phyloP scores from a whole-genome alignment of 2,113 vertebrate species.

The Chaenocephalus aceratus region DNA sequence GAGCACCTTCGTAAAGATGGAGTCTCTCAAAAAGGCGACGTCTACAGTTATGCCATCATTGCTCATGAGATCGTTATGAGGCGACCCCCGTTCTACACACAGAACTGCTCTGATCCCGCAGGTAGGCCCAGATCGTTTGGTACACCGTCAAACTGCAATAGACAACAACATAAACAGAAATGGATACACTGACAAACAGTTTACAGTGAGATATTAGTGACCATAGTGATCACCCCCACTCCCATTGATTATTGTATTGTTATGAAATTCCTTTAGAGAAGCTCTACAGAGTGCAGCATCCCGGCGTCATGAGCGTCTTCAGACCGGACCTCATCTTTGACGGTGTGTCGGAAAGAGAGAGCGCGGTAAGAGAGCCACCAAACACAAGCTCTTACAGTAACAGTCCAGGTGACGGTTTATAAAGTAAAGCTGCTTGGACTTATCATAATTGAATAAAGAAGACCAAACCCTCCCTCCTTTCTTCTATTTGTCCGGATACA shows the following conservation, averaged over 20 bases:
- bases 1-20: conserved; percentile 91
- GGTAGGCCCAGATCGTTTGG: conserved; percentile 60
- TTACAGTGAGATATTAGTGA: not conserved
- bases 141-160: too few relatives aligned
- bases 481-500: conserved; percentile 35
- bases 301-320: conserved; percentile 75
- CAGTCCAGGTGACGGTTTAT: not conserved
- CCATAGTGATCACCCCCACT: not conserved
- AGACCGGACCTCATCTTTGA: conserved; percentile 93
- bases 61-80: conserved; percentile 94
- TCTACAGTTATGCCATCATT: conserved; percentile 96
- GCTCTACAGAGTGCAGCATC: conserved; percentile 88
- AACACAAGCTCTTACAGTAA: not conserved
- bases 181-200: too few relatives aligned
- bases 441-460: not conserved
- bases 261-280: conserved; percentile 85
- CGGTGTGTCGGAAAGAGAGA: conserved; percentile 85
- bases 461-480: not conserved
- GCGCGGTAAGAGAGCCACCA: conserved; percentile 85
- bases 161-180: not conserved
- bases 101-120: conserved; percentile 71
- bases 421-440: not conserved
- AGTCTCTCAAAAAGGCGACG: conserved; percentile 94
- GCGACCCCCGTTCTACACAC: conserved; percentile 87
- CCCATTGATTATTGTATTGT: not conserved